Base-by-base conservation (phyloP, 1,140 invertebrate genomes). In the Drosophila sulfurigaster region DNA sequence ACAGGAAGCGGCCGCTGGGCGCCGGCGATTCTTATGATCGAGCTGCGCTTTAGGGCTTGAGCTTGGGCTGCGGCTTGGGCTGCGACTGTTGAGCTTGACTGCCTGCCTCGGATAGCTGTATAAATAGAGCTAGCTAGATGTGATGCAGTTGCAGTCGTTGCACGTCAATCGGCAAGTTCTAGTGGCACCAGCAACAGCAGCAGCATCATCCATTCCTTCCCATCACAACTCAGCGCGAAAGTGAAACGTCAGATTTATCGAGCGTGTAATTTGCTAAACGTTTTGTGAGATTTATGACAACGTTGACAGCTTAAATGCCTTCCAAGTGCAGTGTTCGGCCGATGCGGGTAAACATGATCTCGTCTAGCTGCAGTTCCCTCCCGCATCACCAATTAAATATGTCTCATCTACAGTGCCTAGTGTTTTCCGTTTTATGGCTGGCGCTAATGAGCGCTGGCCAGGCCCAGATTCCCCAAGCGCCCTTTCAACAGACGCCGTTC, bases 181-280 rank as follows among this genome's bases (percentile, higher is more conserved):
- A 83, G 73, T 82, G 63, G 75, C 70, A 25, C 20, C 67, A 63
- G 51, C 30, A 58, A 38, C 58, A 45, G n/a, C 43, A 66, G 41
- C 49, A 13, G 30, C 38, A 38, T 25, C 46, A 54, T 16, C 32
- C 11, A 46, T 57, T 52, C 63, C 46, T 52, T 71, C 69, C 62
- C 79, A 72, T 35, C 49, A 32, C 11, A 52, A 52, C 49, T 52
- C 51, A 54, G 30, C 15, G 51, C 51, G 30, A 54, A 80, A 88
- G 80, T 83, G 70, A 81, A 45, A 75, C 81, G 67, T 78, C 78
- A 80, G 72, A 62, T 89, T 89, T 89, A 89, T 89, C 86, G 85
- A 89, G 86, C 85, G 85, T 89, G 85, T 81, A 89, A 89, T 89
- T 88, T 80, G 76, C 52, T 56, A 46, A 66, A 62, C 77, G 64